Evolutionary conservation across 2,888 invertebrate genomes (phyloP).

Genomic region (Eristalis pertinax): DNA sequence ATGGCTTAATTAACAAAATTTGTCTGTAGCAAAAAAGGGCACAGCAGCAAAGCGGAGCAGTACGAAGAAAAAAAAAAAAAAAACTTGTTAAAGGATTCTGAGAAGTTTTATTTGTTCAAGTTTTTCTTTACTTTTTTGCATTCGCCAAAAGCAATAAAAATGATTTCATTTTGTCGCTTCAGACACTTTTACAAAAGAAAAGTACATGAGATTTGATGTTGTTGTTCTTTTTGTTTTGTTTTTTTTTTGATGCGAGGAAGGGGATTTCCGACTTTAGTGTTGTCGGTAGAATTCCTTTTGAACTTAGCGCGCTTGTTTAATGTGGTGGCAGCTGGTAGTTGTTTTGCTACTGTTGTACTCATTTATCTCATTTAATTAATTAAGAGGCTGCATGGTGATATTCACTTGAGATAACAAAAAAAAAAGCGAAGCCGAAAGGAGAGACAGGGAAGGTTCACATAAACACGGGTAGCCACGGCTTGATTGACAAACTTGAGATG

Average conservation of each 20-base stretch:
- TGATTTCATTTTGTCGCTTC: constrained; percentile 67
- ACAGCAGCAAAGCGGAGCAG: neutral
- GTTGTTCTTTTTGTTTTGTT: constrained; percentile 8
- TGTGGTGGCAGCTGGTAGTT: constrained; percentile 28
- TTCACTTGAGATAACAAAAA: constrained; percentile 59
- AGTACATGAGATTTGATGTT: constrained; percentile 41
- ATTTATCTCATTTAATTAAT: constrained; percentile 72
- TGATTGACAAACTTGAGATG: constrained; percentile 72
- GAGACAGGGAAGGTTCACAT: constrained; percentile 12
- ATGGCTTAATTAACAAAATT: constrained; percentile 69
- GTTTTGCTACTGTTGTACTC: constrained; percentile 58
- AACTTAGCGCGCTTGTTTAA: constrained; percentile 54
- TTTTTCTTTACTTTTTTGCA: constrained; percentile 15
- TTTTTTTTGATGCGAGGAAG: constrained; percentile 9
- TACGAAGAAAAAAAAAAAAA: neutral
- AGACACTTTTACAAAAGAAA: constrained; percentile 54
- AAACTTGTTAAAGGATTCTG: constrained; percentile 63
- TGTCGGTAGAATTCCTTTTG: constrained; percentile 67
- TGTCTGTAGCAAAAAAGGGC: constrained; percentile 36
- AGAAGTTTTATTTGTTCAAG: constrained; percentile 15
- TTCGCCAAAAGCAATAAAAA: constrained; percentile 58
- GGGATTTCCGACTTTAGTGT: constrained; percentile 47
- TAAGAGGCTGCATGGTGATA: constrained; percentile 68
- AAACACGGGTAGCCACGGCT: constrained; percentile 53
- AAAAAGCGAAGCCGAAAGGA: constrained; percentile 1